A percentile compares a stretch with the other conserved stretches of the same genome.
Evolutionary conservation across 2,888 invertebrate species (phyloP).

Genomic region (Tipula confusa): DNA sequence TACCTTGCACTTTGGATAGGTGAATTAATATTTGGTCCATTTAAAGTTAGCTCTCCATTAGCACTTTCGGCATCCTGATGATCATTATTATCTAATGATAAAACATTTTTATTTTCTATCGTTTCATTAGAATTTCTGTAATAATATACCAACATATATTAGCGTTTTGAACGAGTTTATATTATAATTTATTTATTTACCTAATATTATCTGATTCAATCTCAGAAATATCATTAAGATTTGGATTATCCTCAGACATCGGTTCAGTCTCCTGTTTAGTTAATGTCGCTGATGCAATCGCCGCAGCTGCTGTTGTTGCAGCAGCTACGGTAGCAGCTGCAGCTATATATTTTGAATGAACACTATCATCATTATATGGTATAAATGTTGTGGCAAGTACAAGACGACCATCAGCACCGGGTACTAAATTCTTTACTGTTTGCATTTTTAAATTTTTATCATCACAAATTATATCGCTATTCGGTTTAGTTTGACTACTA

Average conservation of each 20-base stretch:
- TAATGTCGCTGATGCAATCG: background rate
- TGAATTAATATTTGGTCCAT: background rate
- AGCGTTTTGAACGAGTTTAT: background rate
- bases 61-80: background rate
- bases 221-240: constrained; percentile 7
- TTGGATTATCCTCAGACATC: background rate
- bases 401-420: constrained; percentile 28
- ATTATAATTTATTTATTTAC: background rate
- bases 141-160: background rate
- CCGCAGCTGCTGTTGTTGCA: background rate
- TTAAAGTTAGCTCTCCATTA: background rate
- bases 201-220: constrained; percentile 28
- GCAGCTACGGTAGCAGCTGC: background rate
- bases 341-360: background rate
- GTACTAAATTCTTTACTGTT: constrained; percentile 21
- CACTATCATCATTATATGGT: background rate
- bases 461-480: background rate
- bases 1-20: background rate
- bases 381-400: constrained; percentile 29
- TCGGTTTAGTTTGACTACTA: background rate
- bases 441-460: background rate
- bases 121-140: background rate
- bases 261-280: background rate
- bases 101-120: background rate
- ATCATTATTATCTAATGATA: background rate